Evolutionary conservation across 2,797 vertebrate genomes (phyloP).

Genomic region (Helostoma temminkii): DNA sequence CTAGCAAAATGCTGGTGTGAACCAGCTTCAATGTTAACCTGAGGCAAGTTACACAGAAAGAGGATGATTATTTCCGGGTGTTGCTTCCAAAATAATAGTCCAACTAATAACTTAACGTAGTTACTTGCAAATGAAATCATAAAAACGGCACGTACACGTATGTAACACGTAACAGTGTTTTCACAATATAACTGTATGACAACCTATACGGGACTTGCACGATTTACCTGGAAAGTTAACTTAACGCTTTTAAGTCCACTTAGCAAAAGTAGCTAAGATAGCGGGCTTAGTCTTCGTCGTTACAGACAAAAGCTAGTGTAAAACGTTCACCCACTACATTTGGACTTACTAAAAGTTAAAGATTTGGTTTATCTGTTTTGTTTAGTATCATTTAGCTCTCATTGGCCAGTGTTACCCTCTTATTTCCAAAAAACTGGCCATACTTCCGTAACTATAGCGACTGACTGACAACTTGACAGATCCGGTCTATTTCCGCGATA

Average conservation of each 20-base stretch:
- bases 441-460: not conserved
- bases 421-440: not conserved
- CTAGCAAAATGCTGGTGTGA: accelerated
- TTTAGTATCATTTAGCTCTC: not conserved
- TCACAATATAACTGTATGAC: not conserved
- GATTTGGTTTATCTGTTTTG: too few species aligned
- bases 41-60: accelerated
- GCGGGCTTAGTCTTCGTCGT: too few species aligned
- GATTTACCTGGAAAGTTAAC: not conserved
- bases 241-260: too few species aligned
- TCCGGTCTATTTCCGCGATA: slow-evolving; percentile 44
- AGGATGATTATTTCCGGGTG: not conserved
- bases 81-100: slow-evolving; percentile 35
- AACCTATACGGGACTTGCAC: not conserved
- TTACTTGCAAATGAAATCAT: not conserved
- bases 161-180: not conserved
- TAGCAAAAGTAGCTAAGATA: too few species aligned
- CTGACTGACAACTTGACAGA: not conserved
- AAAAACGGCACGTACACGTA: too few species aligned
- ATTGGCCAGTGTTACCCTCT: not conserved
- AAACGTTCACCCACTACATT: accelerated
- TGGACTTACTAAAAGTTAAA: not conserved
- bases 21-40: not conserved
- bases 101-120: accelerated
- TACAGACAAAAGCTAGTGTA: not conserved